phyloP scores from a whole-genome alignment of 2,113 vertebrate genomes.

The Daboia siamensis region DNA sequence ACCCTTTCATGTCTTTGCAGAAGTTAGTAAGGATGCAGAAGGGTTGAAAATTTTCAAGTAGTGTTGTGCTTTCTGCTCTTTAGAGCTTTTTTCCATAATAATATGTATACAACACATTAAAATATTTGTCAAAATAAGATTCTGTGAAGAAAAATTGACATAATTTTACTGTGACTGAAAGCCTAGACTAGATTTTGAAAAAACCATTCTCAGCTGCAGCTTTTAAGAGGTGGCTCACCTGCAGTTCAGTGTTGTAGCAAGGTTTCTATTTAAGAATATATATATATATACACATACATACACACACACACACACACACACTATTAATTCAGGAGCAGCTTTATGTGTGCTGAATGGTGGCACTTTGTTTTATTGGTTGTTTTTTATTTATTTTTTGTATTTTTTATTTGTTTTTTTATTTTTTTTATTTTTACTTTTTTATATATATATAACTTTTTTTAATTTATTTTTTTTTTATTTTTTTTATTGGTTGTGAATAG shows the following conservation, averaged over 20 bases:
- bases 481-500: not conserved
- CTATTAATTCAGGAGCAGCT: not conserved
- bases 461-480: too few species aligned
- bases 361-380: not conserved
- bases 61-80: not conserved
- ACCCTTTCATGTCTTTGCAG: rapidly evolving
- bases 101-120: not conserved
- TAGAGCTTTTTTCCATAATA: not conserved
- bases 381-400: too few species aligned
- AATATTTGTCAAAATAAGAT: not conserved
- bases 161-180: not conserved
- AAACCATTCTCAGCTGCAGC: not conserved
- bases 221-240: not conserved
- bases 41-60: not conserved
- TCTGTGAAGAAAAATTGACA: not conserved
- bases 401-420: too few species aligned
- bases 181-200: not conserved
- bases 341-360: not conserved
- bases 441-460: too few species aligned
- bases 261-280: not conserved
- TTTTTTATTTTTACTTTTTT: too few species aligned
- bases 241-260: not conserved
- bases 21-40: not conserved
- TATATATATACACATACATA: too few species aligned
- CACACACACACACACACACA: too few species aligned